Conservation (phyloP, 2,888 invertebrate genomes). For the Luperina nickerlii region DNA sequence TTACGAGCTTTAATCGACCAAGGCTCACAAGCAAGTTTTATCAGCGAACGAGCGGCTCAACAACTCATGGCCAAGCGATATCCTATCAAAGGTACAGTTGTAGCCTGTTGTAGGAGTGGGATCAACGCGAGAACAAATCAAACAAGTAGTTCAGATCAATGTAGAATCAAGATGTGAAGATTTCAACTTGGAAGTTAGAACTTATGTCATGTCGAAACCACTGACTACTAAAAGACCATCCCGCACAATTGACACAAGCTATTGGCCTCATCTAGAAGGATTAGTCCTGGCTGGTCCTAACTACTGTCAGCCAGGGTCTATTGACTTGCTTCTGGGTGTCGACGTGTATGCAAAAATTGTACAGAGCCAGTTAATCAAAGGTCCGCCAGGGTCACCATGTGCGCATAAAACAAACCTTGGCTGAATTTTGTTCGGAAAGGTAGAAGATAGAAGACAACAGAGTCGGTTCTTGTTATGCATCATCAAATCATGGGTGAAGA, state of each 20-base stretch:
- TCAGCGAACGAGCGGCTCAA: conserved; percentile 10
- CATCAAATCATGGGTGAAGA: conserved; percentile 20
- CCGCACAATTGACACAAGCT: conserved; percentile 5
- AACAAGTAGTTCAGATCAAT: conserved; percentile 14
- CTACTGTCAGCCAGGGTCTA: conserved; percentile 9
- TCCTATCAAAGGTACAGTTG: conserved; percentile 6
- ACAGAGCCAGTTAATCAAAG: too few relatives aligned
- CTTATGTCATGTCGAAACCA: conserved; percentile 14
- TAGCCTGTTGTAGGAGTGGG: conserved; percentile 4
- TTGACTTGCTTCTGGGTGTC: conserved; percentile 21
- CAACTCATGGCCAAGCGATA: conserved; percentile 5
- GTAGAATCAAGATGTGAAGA: conserved; percentile 12
- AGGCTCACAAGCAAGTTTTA: conserved; percentile 21
- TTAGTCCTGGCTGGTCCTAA: conserved; percentile 7
- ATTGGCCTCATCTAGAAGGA: conserved; percentile 10
- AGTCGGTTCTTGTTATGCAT: conserved; percentile 40
- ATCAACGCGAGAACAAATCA: conserved; percentile 10
- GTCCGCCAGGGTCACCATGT: conserved; percentile 18
- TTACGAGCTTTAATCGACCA: conserved; percentile 28
- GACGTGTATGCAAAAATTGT: conserved; percentile 25
- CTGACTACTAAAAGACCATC: conserved; percentile 28
- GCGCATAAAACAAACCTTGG: conserved; percentile 15
- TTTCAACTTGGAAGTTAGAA: conserved; percentile 14
- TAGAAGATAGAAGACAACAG: conserved; percentile 45
- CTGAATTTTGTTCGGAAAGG: conserved; percentile 1